phyloP scores from a whole-genome alignment of 2,888 invertebrate species.

The Macaria notata region DNA sequence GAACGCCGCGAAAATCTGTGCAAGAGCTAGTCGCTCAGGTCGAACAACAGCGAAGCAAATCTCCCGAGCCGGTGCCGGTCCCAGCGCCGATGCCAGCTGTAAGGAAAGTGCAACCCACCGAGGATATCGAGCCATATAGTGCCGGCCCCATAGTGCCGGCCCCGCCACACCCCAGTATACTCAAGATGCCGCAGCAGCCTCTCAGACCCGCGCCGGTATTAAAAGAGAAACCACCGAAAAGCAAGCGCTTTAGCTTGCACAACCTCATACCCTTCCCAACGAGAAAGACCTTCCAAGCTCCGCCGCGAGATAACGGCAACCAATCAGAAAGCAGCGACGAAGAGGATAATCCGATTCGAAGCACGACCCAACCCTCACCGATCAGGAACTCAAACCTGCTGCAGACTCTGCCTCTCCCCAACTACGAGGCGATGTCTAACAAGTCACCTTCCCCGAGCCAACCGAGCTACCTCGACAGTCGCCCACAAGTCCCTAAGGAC shows the following conservation, averaged over 20 bases:
- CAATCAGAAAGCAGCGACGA: conserved; percentile 83
- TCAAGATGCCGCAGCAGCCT: conserved; percentile 75
- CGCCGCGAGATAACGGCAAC: conserved; percentile 74
- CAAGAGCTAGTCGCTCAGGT: conserved; percentile 85
- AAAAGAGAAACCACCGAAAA: conserved; percentile 74
- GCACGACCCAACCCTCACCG: conserved; percentile 73
- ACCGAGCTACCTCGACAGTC: conserved; percentile 51
- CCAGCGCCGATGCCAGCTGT: conserved; percentile 8
- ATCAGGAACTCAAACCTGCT: conserved; percentile 80
- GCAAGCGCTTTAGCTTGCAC: conserved; percentile 76
- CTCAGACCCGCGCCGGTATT: conserved; percentile 71
- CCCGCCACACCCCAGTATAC: conserved; percentile 52
- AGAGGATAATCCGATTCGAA: conserved; percentile 76
- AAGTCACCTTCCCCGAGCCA: conserved; percentile 69
- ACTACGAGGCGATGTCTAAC: conserved; percentile 81
- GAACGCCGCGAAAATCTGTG: conserved; percentile 79
- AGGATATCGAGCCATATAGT: conserved; percentile 46
- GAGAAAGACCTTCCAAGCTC: conserved; percentile 73
- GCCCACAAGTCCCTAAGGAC: conserved; percentile 80
- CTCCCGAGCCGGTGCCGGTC: conserved; percentile 60
- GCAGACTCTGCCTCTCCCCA: conserved; percentile 78
- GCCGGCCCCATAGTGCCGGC: conserved; percentile 34
- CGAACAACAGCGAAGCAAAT: conserved; percentile 73
- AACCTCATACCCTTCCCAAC: conserved; percentile 79
- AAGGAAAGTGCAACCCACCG: conserved; percentile 58